These are phyloP conservation scores for Aurelia sp. DNA, from an alignment of 30 jellyfish, hydroid and myxozoan species.

Conservation along the genomic window DNA sequence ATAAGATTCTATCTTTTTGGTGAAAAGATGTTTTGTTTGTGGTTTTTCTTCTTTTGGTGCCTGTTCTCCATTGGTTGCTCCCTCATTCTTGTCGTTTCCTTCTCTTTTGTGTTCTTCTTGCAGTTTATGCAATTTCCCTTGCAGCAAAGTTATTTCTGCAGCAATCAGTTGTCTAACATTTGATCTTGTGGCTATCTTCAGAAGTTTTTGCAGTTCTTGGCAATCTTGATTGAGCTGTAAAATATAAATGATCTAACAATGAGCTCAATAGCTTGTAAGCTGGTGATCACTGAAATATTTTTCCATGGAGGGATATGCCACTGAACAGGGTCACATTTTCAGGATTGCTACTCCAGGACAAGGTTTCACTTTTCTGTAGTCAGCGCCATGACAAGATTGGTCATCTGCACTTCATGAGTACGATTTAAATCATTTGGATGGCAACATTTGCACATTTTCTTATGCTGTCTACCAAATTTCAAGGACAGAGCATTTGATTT, in stretches of 20 bases:
- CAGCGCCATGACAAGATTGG: too few species aligned
- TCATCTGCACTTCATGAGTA: too few species aligned
- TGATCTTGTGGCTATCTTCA: conserved; percentile 67
- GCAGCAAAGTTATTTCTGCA: conserved; percentile 70
- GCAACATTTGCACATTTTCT: too few species aligned
- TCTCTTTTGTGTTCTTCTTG: conserved; percentile 16
- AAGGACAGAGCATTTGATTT: too few species aligned
- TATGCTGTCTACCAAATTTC: too few species aligned
- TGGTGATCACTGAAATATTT: too few species aligned
- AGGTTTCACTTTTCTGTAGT: too few species aligned
- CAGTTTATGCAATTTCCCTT: conserved; percentile 48
- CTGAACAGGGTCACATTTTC: too few species aligned
- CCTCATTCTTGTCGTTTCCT: neutral
- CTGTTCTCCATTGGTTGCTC: neutral
- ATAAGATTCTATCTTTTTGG: conserved; percentile 55
- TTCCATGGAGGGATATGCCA: too few species aligned
- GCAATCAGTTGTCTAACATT: conserved; percentile 82
- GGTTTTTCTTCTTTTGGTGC: neutral
- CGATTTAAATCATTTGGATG: too few species aligned
- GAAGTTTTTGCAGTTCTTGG: conserved; percentile 73
- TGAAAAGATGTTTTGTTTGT: conserved; percentile 40
- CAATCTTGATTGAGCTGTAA: conserved; percentile 75
- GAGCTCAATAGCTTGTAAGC: too few species aligned
- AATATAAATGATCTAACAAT: neutral
- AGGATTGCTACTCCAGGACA: too few species aligned